Percentiles rank a stretch among this genome's conserved stretches.
Conservation (phyloP, 2,888 invertebrate species). For the Xestoiulus laeticollis region DNA sequence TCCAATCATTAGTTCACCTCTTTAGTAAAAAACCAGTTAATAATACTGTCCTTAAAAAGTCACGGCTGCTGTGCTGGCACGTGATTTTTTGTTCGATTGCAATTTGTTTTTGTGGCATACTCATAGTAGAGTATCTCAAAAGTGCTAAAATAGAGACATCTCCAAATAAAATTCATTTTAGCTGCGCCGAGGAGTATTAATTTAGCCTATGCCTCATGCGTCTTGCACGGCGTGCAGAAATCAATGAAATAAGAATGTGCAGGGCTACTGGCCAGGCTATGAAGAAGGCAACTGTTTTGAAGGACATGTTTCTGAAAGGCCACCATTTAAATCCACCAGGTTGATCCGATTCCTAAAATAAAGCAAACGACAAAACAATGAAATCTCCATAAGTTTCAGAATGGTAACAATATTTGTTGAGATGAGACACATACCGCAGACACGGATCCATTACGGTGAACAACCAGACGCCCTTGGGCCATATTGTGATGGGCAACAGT, state of each 20-base stretch:
- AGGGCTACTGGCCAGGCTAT: conserved; percentile 75
- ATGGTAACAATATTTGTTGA: conserved; percentile 4
- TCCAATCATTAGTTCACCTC: not conserved
- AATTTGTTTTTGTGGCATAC: not conserved
- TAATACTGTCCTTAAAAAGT: not conserved
- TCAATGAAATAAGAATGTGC: conserved; percentile 57
- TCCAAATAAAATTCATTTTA: not conserved
- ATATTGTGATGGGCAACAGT: conserved; percentile 56
- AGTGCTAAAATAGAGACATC: not conserved
- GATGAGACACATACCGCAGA: conserved; percentile 31
- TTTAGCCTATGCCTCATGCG: conserved; percentile 13
- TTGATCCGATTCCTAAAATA: conserved; percentile 21
- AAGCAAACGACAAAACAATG: not conserved
- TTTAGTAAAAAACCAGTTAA: not conserved
- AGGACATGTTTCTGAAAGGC: conserved; percentile 72
- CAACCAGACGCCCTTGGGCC: conserved; percentile 53
- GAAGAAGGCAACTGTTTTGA: conserved; percentile 70
- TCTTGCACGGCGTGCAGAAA: conserved; percentile 38
- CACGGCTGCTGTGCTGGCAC: not conserved
- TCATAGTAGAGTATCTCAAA: conserved; percentile 14
- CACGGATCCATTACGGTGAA: not conserved
- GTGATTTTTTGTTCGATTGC: not conserved
- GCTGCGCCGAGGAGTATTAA: not conserved
- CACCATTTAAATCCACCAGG: conserved; percentile 66
- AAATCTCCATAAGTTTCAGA: not conserved